Evolutionary conservation across 92 coral and sea anemone genomes (phyloP), one percentile per base, ranked within the genome.

Genomic region (Epizoanthus illoricatus): DNA sequence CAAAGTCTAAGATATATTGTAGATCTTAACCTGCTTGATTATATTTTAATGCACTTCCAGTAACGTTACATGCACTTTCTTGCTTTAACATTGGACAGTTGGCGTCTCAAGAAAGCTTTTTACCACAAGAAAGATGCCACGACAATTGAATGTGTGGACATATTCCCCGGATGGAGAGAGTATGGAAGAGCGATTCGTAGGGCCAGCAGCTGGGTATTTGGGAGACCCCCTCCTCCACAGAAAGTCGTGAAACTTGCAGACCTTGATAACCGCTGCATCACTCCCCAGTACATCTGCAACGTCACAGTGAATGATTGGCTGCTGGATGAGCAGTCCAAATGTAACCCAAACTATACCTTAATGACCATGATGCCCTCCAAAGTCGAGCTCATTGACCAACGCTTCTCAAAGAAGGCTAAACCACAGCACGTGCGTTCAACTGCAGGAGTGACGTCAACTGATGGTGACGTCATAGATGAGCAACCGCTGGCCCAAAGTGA

Each of bases 231-330:
- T 49, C 56, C 56, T 8, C 56, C 56, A 10, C 56, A 7, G 56
- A 49, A 49, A 13, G 12, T 49, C 56, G 56, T 49, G 15, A 84
- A 87, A 16, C 58, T 86, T 59, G 73, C 70, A 24, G 41, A 85
- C 13, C 43, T 73, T n/a, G 87, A 89, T 52, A 47, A 85, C 10
- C 57, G 71, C 49, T 80, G 85, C 21, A 8, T 85, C 15, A 75
- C 68, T 58, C 92, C 92, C 2, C 84, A 81, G 68, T 89, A 89
- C 73, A 19, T 89, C 8, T 89, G 88, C 60, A 89, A 89, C 65
- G 62, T 91, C 52, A 84, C 87, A 55, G 88, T 91, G 9, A 89
- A 89, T 69, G 89, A 88, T 65, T 91, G 92, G 94, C 52, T 43
- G 39, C 58, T 78, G 19, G 82, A 78, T 21, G 71, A 62, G 16